Conservation (phyloP, 2,888 invertebrate species). For the Phymatocera aterrima region DNA sequence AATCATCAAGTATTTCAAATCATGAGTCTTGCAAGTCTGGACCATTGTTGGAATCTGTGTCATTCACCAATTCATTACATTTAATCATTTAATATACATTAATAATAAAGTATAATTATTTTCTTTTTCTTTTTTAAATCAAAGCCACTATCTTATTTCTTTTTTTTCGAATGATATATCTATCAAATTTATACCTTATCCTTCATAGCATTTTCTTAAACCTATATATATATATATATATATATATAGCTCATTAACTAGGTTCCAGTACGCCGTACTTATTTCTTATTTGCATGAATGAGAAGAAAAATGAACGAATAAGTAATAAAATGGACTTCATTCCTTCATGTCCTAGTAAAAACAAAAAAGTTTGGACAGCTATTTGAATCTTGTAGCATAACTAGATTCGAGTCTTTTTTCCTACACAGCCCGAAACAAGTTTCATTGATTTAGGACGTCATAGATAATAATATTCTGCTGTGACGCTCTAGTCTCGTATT, state of each 20-base stretch:
- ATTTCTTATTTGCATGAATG: background rate
- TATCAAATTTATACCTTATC: constrained; percentile 12
- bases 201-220: constrained; percentile 15
- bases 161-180: background rate
- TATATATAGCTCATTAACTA: background rate
- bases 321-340: background rate
- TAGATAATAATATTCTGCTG: constrained; percentile 1
- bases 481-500: background rate
- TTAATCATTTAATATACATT: constrained; percentile 43
- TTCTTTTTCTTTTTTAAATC: too few relatives aligned
- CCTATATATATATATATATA: background rate
- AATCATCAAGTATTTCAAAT: constrained; percentile 38
- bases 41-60: constrained; percentile 44
- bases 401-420: background rate
- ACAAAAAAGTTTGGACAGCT: background rate
- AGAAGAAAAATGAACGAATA: background rate
- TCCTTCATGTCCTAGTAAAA: constrained; percentile 19
- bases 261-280: background rate
- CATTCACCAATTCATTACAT: constrained; percentile 43
- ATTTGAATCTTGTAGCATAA: background rate
- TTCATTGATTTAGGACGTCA: background rate
- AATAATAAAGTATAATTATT: constrained; percentile 42
- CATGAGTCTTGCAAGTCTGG: constrained; percentile 41
- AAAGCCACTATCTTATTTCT: constrained; percentile 1
- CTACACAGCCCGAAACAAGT: background rate